Percentiles rank a stretch among this genome's conserved stretches.
phyloP scores from a whole-genome alignment of 2,797 vertebrate genomes.

The Oryzias sinensis region DNA sequence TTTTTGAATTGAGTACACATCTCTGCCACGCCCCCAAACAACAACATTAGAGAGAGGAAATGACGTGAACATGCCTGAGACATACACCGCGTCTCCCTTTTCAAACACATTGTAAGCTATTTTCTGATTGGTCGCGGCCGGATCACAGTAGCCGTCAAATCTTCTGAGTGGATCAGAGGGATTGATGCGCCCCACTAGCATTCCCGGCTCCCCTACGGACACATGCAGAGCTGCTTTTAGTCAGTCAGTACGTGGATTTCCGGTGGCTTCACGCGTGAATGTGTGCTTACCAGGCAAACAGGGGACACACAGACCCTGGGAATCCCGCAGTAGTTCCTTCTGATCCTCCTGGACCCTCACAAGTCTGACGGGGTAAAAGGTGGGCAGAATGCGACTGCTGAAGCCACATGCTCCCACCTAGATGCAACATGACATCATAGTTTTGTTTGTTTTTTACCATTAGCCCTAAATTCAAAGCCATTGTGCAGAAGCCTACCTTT shows the following conservation, averaged over 20 bases:
- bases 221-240: not conserved
- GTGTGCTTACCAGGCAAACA: constrained; percentile 79
- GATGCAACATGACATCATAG: not conserved
- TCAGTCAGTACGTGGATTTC: not conserved
- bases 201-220: constrained; percentile 81
- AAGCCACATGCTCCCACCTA: constrained; percentile 89
- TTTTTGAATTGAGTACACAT: no score
- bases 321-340: constrained; percentile 80
- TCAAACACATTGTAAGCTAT: constrained; percentile 79
- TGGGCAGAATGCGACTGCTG: constrained; percentile 84
- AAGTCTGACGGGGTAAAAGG: constrained; percentile 83
- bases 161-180: constrained; percentile 82
- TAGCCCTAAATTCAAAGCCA: not conserved
- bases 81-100: constrained; percentile 83
- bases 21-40: no score
- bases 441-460: not conserved
- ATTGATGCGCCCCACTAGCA: constrained; percentile 83
- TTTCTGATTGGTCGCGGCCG: constrained; percentile 81
- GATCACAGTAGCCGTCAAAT: constrained; percentile 84
- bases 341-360: constrained; percentile 81
- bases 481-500: constrained; percentile 71
- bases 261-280: not conserved
- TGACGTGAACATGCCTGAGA: constrained; percentile 74
- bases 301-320: constrained; percentile 80
- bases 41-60: not conserved